phyloP scores from a whole-genome alignment of 2,113 vertebrate species.

The Polyodon spathula region DNA sequence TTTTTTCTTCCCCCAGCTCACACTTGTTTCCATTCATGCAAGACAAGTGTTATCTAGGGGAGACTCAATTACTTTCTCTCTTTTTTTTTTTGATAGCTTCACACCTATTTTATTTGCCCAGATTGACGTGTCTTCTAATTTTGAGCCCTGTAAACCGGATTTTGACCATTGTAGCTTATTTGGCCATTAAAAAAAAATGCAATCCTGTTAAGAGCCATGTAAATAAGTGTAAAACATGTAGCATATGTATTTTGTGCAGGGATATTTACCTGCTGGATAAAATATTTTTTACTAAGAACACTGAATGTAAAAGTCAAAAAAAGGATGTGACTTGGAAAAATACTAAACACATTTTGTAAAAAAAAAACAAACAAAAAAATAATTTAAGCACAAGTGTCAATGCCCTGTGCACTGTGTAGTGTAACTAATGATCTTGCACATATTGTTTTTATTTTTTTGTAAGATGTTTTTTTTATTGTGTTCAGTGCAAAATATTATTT shows the following conservation, averaged over 20 bases:
- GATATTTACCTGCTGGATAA: conserved; percentile 69
- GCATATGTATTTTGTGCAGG: conserved; percentile 92
- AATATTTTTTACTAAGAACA: conserved; percentile 96
- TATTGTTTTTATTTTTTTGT: conserved; percentile 48
- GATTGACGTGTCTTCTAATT: too few species aligned
- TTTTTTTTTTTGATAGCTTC: conserved; percentile 25
- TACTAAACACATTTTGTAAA: conserved; percentile 68
- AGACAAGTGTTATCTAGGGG: too few species aligned
- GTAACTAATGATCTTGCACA: conserved; percentile 61
- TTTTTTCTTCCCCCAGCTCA: too few species aligned
- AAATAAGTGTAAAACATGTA: conserved; percentile 95
- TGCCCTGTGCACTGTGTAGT: conserved; percentile 61
- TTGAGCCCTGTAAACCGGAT: conserved; percentile 20
- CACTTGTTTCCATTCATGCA: too few species aligned
- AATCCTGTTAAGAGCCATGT: conserved; percentile 72
- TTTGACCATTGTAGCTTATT: conserved; percentile 34
- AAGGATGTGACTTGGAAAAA: conserved; percentile 63
- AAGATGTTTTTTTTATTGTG: conserved; percentile 49
- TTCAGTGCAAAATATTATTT: conserved; percentile 54
- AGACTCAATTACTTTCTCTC: conserved; percentile 37
- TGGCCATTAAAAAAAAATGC: conserved; percentile 41
- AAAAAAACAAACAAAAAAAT: too few species aligned
- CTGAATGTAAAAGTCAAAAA: conserved; percentile 81
- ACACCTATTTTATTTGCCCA: too few species aligned
- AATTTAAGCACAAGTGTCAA: too few species aligned